Evolutionary conservation across 2,113 vertebrate genomes (phyloP), one percentile per base, ranked within the genome.

Genomic region (Bagarius yarrelli): DNA sequence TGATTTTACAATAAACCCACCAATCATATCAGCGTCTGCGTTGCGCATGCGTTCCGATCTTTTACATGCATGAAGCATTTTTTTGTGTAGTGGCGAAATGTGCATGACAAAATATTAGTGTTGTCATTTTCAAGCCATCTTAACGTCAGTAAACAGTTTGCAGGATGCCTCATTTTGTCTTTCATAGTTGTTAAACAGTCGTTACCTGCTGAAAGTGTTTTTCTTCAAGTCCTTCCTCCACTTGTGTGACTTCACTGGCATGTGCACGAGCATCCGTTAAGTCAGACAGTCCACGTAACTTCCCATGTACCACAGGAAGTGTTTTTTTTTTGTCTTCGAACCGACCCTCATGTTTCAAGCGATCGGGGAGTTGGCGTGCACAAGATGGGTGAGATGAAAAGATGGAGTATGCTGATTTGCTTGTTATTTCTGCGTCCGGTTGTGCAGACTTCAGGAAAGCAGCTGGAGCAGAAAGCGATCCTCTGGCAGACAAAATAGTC

Each of bases 401-500:
- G 88, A 89, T 89, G 87, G 84, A 83, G 79, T 53, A 32, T 60
- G 25, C 85, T 82, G 88, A 91, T 90, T 88, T 52, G 78, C 77
- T 61, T 82, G 81, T 87, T 79, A 66, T 87, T 88, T 83, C 80
- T 90, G 86, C 34, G 86, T 66, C 52, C 70, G 83, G 77, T 40
- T 83, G 80, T 55, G 74, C 85, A 85, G 84, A 87, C 84, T 83
- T 84, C 64, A 55, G 34, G 61, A 64, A 83, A 75, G 44, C 69
- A 85, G 79, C 64, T 52, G 18, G 69, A 72, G 80, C 69, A 63
- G 79, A 55, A 61, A 70, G 56, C n/a, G 74, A 74, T 52, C 16
- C 52, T 77, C 55, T 27, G 23, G 27, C 84, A 90, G 89, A 88
- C 89, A 90, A 87, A 89, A 90, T 85, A 89, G 70, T 86, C 90